These are phyloP conservation scores for Verasper variegatus DNA, from an alignment of 2,113 vertebrate species.

Conservation along the genomic window DNA sequence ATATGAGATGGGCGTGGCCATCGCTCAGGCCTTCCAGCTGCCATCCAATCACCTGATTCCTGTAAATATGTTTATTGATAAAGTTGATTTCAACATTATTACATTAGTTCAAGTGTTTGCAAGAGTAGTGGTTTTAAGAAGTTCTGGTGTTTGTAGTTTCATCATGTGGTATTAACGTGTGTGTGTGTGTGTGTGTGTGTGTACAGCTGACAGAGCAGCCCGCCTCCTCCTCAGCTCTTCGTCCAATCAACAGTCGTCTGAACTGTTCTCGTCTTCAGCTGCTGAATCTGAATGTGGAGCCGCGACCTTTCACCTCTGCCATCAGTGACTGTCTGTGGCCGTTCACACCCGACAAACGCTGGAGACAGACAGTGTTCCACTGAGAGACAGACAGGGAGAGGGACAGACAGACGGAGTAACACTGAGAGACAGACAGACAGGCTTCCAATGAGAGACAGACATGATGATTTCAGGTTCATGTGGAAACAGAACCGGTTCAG, in stretches of 20 bases:
- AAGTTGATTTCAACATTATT: background rate
- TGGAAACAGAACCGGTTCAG: background rate
- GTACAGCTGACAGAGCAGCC: constrained; percentile 90
- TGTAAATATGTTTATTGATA: constrained; percentile 75
- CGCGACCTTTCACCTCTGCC: constrained; percentile 87
- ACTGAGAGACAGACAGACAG: constrained; percentile 88
- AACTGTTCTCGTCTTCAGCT: constrained; percentile 92
- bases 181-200: too few relatives aligned
- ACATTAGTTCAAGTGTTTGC: too few relatives aligned
- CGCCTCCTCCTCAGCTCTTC: constrained; percentile 82
- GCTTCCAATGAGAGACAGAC: constrained; percentile 85
- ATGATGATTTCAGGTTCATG: too few relatives aligned
- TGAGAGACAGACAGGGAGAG: constrained; percentile 36
- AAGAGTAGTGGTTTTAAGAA: too few relatives aligned
- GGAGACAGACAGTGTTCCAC: constrained; percentile 96
- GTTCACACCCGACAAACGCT: constrained; percentile 93
- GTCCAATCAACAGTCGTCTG: constrained; percentile 89
- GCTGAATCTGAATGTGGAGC: constrained; percentile 87
- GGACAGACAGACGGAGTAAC: constrained; percentile 89
- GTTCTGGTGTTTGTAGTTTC: too few relatives aligned
- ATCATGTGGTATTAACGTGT: background rate
- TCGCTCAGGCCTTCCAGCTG: constrained; percentile 94
- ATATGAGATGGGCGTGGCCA: constrained; percentile 93
- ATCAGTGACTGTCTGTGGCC: constrained; percentile 94
- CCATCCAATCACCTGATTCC: constrained; percentile 91